These are phyloP conservation scores for Nerophis lumbriciformis DNA, from an alignment of 2,113 vertebrate genomes.

Conservation along the genomic window DNA sequence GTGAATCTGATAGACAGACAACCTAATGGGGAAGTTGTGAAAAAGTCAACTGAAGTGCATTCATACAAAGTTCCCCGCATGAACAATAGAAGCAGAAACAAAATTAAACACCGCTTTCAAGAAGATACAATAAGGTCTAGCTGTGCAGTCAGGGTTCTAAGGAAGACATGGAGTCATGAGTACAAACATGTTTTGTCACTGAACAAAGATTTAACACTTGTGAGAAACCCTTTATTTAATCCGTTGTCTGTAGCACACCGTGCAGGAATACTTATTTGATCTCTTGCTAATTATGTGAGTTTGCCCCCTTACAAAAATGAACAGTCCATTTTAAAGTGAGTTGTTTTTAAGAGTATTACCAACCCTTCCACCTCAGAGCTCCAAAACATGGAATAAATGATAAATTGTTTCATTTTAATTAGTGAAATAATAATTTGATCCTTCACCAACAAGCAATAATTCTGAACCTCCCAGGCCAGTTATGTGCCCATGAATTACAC, in stretches of 20 bases:
- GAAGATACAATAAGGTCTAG: background rate
- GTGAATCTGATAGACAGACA: conserved; percentile 14
- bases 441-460: too few species aligned
- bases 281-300: too few species aligned
- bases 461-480: too few species aligned
- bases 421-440: too few species aligned
- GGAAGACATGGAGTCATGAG: background rate
- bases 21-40: conserved; percentile 14
- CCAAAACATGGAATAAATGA: too few species aligned
- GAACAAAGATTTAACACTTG: background rate
- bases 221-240: background rate
- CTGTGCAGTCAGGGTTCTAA: background rate
- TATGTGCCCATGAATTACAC: too few species aligned
- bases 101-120: background rate
- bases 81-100: background rate
- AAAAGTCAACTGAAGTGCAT: conserved; percentile 17
- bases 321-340: too few species aligned
- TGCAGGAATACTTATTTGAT: background rate
- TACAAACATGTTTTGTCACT: background rate
- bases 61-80: background rate
- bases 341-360: too few species aligned
- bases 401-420: too few species aligned
- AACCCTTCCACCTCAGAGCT: too few species aligned
- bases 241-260: background rate
- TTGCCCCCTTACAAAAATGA: too few species aligned